These are phyloP conservation scores for Euwallacea fornicatus DNA, from an alignment of 1,140 invertebrate genomes.

Conservation along the genomic window DNA sequence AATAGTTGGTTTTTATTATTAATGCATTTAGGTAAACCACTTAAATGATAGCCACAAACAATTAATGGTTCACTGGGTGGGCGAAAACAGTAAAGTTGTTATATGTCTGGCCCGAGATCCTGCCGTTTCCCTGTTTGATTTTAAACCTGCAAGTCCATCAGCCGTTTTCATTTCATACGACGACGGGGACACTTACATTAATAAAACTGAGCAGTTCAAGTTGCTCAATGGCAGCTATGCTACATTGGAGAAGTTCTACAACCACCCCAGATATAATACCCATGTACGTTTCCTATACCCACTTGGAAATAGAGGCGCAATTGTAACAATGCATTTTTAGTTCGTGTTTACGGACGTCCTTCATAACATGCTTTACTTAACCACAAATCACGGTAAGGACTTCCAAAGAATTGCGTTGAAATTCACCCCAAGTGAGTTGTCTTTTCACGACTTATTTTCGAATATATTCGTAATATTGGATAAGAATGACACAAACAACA, in stretches of 20 bases:
- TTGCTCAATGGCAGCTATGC: constrained; percentile 63
- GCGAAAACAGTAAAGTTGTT: constrained; percentile 80
- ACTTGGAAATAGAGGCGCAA: too few relatives aligned
- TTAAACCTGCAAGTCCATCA: constrained; percentile 60
- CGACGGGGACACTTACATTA: constrained; percentile 78
- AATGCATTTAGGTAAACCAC: constrained; percentile 60
- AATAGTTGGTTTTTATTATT: too few relatives aligned
- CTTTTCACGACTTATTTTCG: constrained; percentile 70
- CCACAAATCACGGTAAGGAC: constrained; percentile 69
- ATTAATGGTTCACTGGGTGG: constrained; percentile 88
- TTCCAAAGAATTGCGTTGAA: constrained; percentile 63
- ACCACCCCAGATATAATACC: constrained; percentile 74
- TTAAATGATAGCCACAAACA: constrained; percentile 85
- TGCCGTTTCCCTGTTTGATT: constrained; percentile 49
- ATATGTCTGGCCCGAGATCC: constrained; percentile 80
- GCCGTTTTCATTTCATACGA: constrained; percentile 83
- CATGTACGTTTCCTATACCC: constrained; percentile 63
- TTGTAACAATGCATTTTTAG: constrained; percentile 55
- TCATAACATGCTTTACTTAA: constrained; percentile 77
- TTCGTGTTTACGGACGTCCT: constrained; percentile 81
- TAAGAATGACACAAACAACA: constrained; percentile 66
- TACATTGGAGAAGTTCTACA: constrained; percentile 79
- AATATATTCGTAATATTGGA: constrained; percentile 69
- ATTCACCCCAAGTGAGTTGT: constrained; percentile 77
- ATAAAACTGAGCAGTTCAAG: constrained; percentile 70